Evolutionary conservation across 92 coral and sea anemone genomes (phyloP), one percentile per base, ranked within the genome.

Genomic region (Pocillopora meandrina): DNA sequence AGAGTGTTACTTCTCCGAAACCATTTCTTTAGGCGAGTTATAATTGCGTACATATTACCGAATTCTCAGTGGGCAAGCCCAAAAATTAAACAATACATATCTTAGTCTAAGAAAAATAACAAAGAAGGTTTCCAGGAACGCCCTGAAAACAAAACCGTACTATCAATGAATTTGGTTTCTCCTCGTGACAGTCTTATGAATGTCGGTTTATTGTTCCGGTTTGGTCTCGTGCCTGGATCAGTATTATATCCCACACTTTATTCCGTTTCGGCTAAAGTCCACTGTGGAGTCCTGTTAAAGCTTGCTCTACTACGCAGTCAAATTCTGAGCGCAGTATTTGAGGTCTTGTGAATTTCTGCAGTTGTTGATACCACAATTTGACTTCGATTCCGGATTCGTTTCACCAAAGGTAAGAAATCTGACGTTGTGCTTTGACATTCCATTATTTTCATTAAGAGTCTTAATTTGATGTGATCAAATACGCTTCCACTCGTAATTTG

Each of bases 41-140:
- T 10, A 18, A 70, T 14, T 70, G 21, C 23, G 56, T 70, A 36
- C 52, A 42, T 70, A 47, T 58, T 36, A 65, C 23, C 36, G 77
- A 81, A 81, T 71, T 56, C 21, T 81, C 20, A 60, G 55, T 47
- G 85, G 65, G n/a, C 85, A 70, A 81, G 76, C 85, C 85, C 77
- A 59, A 59, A 9, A 18, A 52, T 52, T 49, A 56, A 80, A 69
- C 77, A 59, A 59, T 59, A 42, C 78, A 67, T 3, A 36, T 63
- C 16, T 57, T 56, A 2, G 36, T 14, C 52, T 31, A n/a, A 68
- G 76, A 69, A 81, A 70, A 59, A 18, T 20, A 16, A 17, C 14
- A 42, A 31, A 65, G 5, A 56, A 75, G 16, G 59, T 13, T 65
- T 10, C 15, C 1, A 57, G 17, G 3, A n/a, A 79, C 84, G 66